phyloP scores from a whole-genome alignment of 2,797 vertebrate species.

The Falco peregrinus region DNA sequence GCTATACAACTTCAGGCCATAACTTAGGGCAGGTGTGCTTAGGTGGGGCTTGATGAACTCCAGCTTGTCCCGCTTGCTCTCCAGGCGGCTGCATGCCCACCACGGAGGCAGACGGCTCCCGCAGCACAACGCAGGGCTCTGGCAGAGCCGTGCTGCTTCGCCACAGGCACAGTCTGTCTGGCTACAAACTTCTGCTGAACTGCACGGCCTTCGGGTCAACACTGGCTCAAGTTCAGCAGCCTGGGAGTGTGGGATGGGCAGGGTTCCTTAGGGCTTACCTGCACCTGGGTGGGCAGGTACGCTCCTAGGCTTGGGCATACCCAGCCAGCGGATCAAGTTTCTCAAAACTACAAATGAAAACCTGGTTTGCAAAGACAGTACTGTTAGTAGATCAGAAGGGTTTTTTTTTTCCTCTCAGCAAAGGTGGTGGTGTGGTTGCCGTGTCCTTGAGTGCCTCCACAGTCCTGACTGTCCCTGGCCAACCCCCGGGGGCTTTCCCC shows the following conservation, averaged over 20 bases:
- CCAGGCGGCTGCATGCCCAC: neutral
- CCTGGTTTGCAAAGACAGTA: neutral
- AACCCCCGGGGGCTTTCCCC: neutral
- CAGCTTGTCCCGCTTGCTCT: neutral
- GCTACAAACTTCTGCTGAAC: neutral
- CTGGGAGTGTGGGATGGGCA: neutral
- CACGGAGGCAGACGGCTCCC: rapidly evolving
- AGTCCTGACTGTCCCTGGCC: too few relatives aligned
- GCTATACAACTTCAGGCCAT: neutral
- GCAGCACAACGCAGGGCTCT: neutral
- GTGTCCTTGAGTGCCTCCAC: neutral
- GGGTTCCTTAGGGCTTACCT: neutral
- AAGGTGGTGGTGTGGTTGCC: neutral
- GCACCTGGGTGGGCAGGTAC: rapidly evolving
- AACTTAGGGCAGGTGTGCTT: neutral
- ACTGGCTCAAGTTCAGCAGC: neutral
- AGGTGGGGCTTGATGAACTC: neutral
- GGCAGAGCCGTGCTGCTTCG: neutral
- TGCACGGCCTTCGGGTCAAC: neutral
- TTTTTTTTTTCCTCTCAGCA: neutral
- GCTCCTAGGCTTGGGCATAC: neutral
- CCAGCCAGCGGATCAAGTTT: neutral
- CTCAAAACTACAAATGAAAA: neutral
- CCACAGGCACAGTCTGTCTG: rapidly evolving
- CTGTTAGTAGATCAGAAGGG: neutral